Conservation (phyloP, 2,797 vertebrate genomes). For the Acridotheres tristis region DNA sequence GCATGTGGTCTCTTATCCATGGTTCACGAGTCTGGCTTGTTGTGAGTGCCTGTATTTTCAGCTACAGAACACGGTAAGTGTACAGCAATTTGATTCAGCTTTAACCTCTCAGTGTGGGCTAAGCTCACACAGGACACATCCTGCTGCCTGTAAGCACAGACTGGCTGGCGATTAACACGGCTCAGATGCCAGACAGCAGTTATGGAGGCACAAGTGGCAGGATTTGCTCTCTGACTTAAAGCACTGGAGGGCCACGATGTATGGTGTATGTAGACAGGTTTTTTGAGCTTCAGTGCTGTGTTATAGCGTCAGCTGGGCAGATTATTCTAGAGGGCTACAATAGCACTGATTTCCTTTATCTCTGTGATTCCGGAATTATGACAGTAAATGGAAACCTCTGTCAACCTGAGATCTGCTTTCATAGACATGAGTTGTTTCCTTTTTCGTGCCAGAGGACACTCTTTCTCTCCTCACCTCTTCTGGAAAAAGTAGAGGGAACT, state of each 20-base stretch:
- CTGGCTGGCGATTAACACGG: not conserved
- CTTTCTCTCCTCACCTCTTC: not conserved
- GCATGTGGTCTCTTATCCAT: not conserved
- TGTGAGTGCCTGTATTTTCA: not conserved
- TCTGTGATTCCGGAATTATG: not conserved
- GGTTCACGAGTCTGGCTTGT: not conserved
- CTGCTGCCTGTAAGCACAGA: not conserved
- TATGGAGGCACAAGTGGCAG: not conserved
- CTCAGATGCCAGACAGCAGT: not conserved
- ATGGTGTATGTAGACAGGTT: accelerated
- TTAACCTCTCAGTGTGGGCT: not conserved
- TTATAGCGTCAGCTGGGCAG: not conserved
- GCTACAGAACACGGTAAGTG: not conserved
- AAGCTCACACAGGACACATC: not conserved
- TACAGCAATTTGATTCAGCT: not conserved
- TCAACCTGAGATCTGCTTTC: not conserved
- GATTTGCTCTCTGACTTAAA: not conserved
- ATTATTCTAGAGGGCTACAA: not conserved
- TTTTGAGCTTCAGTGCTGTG: not conserved
- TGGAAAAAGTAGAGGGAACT: not conserved
- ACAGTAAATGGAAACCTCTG: not conserved
- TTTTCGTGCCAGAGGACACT: not conserved
- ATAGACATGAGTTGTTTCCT: not conserved
- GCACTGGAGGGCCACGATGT: accelerated
- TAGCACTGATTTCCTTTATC: not conserved